Evolutionary conservation across 1,140 invertebrate species (phyloP).

Genomic region (Schlechtendalia chinensis): DNA sequence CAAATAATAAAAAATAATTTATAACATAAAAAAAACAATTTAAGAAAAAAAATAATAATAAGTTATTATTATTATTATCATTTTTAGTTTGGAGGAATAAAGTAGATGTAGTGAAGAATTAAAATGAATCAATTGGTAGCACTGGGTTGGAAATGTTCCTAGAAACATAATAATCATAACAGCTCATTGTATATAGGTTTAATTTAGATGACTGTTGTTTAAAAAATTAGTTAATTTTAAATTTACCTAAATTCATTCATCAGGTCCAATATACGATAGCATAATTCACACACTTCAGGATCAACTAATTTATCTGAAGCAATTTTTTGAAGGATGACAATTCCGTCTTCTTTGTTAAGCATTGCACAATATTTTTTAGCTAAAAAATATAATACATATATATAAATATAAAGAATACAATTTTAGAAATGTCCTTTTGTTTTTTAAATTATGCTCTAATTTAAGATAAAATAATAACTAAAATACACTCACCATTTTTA

Average conservation of each 20-base stretch:
- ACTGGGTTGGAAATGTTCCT: conserved; percentile 31
- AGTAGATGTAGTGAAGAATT: conserved; percentile 1
- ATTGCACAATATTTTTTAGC: conserved; percentile 73
- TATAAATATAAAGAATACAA: not conserved
- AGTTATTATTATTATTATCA: too few species aligned
- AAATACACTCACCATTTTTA: conserved; percentile 66
- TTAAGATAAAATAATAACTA: not conserved
- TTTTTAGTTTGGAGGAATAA: conserved; percentile 20
- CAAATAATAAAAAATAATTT: not conserved
- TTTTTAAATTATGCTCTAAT: not conserved
- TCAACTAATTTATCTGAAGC: conserved; percentile 55
- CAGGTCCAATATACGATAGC: conserved; percentile 26
- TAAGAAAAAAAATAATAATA: conserved; percentile 13
- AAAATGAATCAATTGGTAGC: conserved; percentile 30
- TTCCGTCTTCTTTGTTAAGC: conserved; percentile 67
- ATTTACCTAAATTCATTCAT: conserved; percentile 46
- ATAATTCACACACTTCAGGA: conserved; percentile 53
- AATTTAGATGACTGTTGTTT: not conserved
- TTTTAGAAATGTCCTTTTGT: too few species aligned
- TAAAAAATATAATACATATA: conserved; percentile 57
- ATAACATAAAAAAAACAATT: not conserved
- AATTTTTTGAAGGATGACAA: conserved; percentile 60
- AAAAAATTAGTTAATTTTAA: not conserved
- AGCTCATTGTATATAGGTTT: not conserved
- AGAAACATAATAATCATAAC: conserved; percentile 29